Evolutionary conservation across 1,140 invertebrate genomes (phyloP).

Genomic region (Diploscapter pachys): DNA sequence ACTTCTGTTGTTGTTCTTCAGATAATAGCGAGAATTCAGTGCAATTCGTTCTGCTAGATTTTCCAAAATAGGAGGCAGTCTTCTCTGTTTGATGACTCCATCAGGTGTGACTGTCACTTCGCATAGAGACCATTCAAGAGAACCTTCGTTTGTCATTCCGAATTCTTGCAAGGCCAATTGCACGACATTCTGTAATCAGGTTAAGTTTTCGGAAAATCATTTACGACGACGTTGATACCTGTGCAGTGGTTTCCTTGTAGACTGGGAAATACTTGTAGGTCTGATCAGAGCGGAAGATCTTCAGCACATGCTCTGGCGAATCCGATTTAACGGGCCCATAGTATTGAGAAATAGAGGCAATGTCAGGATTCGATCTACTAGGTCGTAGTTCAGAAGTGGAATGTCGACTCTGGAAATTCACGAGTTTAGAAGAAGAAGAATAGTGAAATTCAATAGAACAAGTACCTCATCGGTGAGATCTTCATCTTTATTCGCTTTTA

Average conservation of each 20-base stretch:
- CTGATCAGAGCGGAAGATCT: constrained; percentile 58
- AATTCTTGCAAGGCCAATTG: constrained; percentile 79
- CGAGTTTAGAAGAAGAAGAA: constrained; percentile 14
- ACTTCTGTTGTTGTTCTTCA: constrained; percentile 89
- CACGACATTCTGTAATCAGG: constrained; percentile 70
- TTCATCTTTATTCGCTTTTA: constrained; percentile 33
- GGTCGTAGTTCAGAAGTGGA: constrained; percentile 43
- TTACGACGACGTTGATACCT: no score
- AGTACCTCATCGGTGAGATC: constrained; percentile 32
- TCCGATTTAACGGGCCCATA: constrained; percentile 60
- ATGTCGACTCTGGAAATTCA: constrained; percentile 5
- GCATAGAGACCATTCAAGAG: constrained; percentile 75
- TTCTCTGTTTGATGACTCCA: constrained; percentile 82
- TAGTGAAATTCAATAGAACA: constrained; percentile 1
- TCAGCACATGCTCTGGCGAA: constrained; percentile 93
- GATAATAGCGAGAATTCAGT: constrained; percentile 75
- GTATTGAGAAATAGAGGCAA: constrained; percentile 46
- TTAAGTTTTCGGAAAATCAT: no score
- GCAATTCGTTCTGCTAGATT: constrained; percentile 92
- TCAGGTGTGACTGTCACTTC: constrained; percentile 71
- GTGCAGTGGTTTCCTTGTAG: no score
- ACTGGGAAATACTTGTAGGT: no score
- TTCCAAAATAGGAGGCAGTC: constrained; percentile 86
- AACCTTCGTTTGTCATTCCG: constrained; percentile 68
- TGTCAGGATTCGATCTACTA: constrained; percentile 58